Evolutionary conservation across 2,797 vertebrate species (phyloP), one percentile per base, ranked within the genome.

Genomic region (Bufotes viridis): DNA sequence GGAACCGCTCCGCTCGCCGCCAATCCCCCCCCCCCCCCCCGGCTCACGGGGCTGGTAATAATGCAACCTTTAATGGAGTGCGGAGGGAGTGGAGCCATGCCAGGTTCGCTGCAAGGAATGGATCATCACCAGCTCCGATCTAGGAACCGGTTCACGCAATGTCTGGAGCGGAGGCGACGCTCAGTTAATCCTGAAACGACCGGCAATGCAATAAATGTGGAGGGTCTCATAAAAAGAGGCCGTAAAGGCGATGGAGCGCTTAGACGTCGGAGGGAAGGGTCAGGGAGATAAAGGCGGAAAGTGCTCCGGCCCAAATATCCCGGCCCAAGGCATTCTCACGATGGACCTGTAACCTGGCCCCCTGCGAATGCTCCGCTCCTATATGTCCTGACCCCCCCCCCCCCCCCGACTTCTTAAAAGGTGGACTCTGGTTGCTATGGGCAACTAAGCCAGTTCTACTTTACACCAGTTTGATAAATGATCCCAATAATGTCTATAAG

Each of bases 1-100:
- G 72, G 61, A 58, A 81, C 24, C 42, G 49, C 51, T 85, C 67
- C n/a, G 79, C 67, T 51, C 69, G 51, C 53, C 22, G 29, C 29
- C 82, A 70, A 58, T 53, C 42, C 13, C 74, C 61, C 53, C 15
- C 22, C 29, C 75, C 26, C 29, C 24, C 13, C 81, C 72, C 13
- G 75, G 24, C 55, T 14, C 82, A 49, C 53, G 15, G 22, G 72
- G 74, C 63, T 26, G 51, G 51, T 83, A 88, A 70, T 70, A 84
- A 88, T 17, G 57, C 82, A 80, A 18, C 61, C 34, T 78, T 61
- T 85, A 85, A 85, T 85, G 83, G 22, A 63, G 58, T 61, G 72
- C 82, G 63, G 74, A 76, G 60, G 65, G 84, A 67, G 60, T 7
- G 60, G 74, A 57, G 22, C 20, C 18, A 17, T 60, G 29, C 70